Percentiles rank a stretch among this genome's conserved stretches.
These are phyloP conservation scores for Corynorhinus townsendii DNA, from an alignment of 2,113 vertebrate species.

Conservation along the genomic window DNA sequence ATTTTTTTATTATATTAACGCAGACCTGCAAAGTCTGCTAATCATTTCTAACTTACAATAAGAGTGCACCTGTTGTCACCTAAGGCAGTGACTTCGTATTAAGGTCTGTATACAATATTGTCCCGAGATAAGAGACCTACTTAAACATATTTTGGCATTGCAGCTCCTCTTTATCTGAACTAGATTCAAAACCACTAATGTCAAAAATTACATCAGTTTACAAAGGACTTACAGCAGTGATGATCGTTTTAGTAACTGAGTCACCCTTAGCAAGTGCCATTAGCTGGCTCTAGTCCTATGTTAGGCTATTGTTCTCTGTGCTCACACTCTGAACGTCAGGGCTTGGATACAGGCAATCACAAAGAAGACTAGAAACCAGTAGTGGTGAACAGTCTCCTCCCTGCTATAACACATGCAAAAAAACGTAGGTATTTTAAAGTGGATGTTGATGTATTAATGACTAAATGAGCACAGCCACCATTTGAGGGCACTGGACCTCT, in stretches of 20 bases:
- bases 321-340: background rate
- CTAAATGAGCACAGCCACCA: background rate
- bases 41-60: background rate
- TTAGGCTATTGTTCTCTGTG: conserved; percentile 53
- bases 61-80: background rate
- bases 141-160: conserved; percentile 30
- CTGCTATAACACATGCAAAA: background rate
- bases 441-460: background rate
- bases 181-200: conserved; percentile 46
- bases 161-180: conserved; percentile 48
- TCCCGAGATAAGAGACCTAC: background rate
- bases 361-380: conserved; percentile 51
- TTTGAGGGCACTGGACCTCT: background rate
- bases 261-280: conserved; percentile 61
- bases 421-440: conserved; percentile 32
- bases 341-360: conserved; percentile 27
- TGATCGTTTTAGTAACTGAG: conserved; percentile 71
- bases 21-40: background rate
- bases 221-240: conserved; percentile 48
- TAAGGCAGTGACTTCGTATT: background rate
- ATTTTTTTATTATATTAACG: background rate
- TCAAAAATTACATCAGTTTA: conserved; percentile 69
- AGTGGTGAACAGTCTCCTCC: conserved; percentile 29
- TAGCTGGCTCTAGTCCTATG: conserved; percentile 46
- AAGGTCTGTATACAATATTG: background rate